Evolutionary conservation across 30 jellyfish, hydroid and myxozoan genomes (phyloP), one percentile per base, ranked within the genome.

Genomic region (Aurelia coerulea): DNA sequence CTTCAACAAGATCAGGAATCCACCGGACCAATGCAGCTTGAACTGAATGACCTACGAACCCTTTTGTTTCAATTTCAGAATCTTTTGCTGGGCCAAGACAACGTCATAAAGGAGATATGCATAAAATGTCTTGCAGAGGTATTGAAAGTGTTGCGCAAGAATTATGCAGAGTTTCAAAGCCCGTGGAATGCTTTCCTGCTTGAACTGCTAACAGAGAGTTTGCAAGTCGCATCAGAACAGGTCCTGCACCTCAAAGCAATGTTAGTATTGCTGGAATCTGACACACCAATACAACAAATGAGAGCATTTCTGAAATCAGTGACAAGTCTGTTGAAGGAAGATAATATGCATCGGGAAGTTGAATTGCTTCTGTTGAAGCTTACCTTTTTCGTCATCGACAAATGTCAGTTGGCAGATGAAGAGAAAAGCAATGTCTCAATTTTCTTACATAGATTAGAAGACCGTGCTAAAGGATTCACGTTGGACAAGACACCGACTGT

Each of bases 181-280:
- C 92, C 92, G 1, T 83, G 92, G 92, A 83, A 71, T 42, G 41
- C 42, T 23, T 70, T 83, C 65, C 31, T 83, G 13, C 65, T 83
- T n/a, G 73, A 68, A 18, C 86, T 53, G 17, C 54, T 66, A 14
- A 7, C 46, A 17, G 62, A 58, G 4, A 64, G 39, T 53, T 12
- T 83, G 29, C 54, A 31, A 1, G 19, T 5, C 39, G 23, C 49
- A 7, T 39, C 68, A 0, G 80, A 59, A 23, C 66, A 18, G 5
- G 86, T 52, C 11, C 16, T 68, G 69, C 37, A 62, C 19, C 51
- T 83, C 29, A 73, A 41, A 83, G 73, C 65, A 3, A 13, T 72
- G 13, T 65, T 10, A 4, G 34, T 51, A 29, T 63, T 83, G 16
- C 53, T 83, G 4, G 73, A 72, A 2, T 4, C n/a, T 13, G 74